Evolutionary conservation across 2,113 vertebrate genomes (phyloP).

Genomic region (Catagonus wagneri): DNA sequence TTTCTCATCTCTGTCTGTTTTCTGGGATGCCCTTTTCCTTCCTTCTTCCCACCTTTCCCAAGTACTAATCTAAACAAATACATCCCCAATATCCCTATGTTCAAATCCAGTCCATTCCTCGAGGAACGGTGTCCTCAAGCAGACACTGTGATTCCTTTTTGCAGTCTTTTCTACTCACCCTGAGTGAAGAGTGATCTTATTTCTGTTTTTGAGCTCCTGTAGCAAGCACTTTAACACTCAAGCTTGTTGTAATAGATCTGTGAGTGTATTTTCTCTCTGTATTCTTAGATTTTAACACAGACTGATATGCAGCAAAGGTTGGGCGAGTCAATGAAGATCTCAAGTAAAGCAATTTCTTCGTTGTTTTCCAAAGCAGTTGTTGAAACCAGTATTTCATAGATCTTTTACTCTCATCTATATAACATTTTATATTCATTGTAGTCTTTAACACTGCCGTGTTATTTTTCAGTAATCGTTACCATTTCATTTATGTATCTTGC

Average conservation of each 20-base stretch:
- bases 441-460: not conserved
- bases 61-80: not conserved
- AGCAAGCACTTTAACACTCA: not conserved
- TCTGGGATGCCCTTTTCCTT: not conserved
- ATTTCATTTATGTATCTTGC: conserved; percentile 67
- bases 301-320: not conserved
- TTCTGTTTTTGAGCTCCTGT: not conserved
- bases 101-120: not conserved
- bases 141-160: not conserved
- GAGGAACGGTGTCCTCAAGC: not conserved
- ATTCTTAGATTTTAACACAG: not conserved
- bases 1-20: not conserved
- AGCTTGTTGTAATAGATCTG: not conserved
- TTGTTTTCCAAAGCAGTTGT: not conserved
- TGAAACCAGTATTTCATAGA: not conserved
- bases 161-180: not conserved
- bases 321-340: not conserved
- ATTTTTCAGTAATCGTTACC: not conserved
- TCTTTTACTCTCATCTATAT: not conserved
- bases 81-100: not conserved
- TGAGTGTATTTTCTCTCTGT: not conserved
- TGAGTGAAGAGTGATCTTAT: not conserved
- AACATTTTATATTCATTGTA: not conserved
- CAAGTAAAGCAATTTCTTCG: not conserved
- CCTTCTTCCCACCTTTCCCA: not conserved